Evolutionary conservation across 1,140 invertebrate genomes (phyloP).

Genomic region (Dendrolimus punctatus): DNA sequence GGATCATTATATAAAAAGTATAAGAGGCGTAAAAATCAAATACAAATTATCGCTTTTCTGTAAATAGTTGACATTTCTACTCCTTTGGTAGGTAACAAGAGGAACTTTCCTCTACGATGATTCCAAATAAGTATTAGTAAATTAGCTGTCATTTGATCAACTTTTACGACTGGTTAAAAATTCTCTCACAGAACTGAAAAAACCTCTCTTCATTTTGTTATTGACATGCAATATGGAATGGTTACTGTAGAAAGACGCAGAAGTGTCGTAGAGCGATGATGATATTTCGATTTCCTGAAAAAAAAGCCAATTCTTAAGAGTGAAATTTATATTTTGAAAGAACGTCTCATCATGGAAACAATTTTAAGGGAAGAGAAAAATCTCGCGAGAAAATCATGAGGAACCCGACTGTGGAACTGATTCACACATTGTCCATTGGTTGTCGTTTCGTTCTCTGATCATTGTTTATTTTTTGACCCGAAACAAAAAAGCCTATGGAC

Average conservation of each 20-base stretch:
- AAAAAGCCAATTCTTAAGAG: not conserved
- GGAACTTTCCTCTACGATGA: not conserved
- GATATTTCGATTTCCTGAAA: conserved; percentile 47
- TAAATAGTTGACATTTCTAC: conserved; percentile 3
- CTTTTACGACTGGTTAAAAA: conserved; percentile 35
- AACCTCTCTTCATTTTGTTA: conserved; percentile 38
- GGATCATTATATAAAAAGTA: no score
- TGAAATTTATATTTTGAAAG: no score
- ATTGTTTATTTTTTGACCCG: no score
- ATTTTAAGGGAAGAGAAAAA: no score
- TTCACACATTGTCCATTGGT: no score
- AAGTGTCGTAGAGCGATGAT: conserved; percentile 51
- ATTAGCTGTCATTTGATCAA: conserved; percentile 4
- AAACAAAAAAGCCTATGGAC: no score
- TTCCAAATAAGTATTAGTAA: not conserved
- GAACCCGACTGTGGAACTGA: no score
- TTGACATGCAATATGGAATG: conserved; percentile 34
- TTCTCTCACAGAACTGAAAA: conserved; percentile 43
- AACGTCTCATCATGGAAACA: no score
- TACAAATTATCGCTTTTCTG: not conserved
- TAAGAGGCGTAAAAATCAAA: not conserved
- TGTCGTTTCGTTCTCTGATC: no score
- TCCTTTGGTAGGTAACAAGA: not conserved
- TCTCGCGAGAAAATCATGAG: no score
- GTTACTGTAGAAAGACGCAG: conserved; percentile 50